Conservation (phyloP, 2,797 vertebrate species). For the Sebastes melanostomus region DNA sequence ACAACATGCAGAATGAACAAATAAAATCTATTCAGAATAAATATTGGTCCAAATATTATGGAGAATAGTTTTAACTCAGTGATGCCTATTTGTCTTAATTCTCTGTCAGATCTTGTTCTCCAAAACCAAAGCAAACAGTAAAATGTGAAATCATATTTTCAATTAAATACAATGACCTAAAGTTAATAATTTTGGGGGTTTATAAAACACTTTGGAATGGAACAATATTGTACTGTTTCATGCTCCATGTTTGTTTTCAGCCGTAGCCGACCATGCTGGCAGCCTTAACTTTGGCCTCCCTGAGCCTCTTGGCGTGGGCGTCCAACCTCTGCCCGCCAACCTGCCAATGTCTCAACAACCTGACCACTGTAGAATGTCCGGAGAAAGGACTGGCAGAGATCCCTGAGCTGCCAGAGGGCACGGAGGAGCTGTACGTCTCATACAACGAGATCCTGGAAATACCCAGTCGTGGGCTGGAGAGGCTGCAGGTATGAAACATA, state of each 20-base stretch:
- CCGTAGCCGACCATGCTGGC: constrained; percentile 39
- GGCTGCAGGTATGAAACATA: constrained; percentile 46
- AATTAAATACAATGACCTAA: not conserved
- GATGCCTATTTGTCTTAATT: not conserved
- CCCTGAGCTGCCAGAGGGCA: constrained; percentile 54
- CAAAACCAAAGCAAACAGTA: not conserved
- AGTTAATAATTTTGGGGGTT: rapidly evolving
- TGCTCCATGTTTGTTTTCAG: not conserved
- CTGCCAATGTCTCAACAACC: constrained; percentile 58
- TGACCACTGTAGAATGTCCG: constrained; percentile 49
- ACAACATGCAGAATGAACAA: not conserved
- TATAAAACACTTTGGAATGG: not conserved
- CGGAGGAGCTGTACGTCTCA: constrained; percentile 53
- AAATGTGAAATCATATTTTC: not conserved
- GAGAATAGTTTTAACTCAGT: not conserved
- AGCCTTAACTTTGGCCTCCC: constrained; percentile 24
- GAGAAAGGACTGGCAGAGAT: constrained; percentile 47
- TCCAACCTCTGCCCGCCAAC: constrained; percentile 51
- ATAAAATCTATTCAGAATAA: not conserved
- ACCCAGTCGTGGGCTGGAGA: constrained; percentile 57
- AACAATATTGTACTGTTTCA: not conserved
- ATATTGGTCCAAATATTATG: not conserved
- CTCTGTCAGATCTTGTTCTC: not conserved
- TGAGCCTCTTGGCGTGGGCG: constrained; percentile 14
- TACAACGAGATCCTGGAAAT: constrained; percentile 70